These are phyloP conservation scores for Ostrea edulis DNA, from an alignment of 1,140 invertebrate species.

Conservation along the genomic window DNA sequence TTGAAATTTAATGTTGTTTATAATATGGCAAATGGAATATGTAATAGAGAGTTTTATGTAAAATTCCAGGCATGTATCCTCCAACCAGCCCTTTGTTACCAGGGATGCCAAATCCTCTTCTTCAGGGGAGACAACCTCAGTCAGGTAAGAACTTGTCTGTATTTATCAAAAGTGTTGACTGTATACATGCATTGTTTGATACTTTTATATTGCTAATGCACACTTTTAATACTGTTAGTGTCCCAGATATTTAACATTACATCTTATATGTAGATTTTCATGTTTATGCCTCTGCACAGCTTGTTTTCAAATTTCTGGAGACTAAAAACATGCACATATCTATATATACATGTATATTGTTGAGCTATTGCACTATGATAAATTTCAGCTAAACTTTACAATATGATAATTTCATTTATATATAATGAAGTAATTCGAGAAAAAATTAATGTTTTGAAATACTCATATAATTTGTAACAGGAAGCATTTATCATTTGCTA, in stretches of 20 bases:
- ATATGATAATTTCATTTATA: no score
- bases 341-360: neutral
- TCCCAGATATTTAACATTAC: conserved; percentile 43
- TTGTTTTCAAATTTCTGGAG: neutral
- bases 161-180: neutral
- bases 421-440: no score
- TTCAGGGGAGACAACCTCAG: conserved; percentile 41
- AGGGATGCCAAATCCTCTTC: conserved; percentile 24
- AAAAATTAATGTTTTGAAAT: no score
- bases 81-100: conserved; percentile 43
- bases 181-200: neutral
- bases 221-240: neutral
- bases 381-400: no score
- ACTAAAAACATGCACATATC: neutral
- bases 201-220: neutral
- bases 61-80: conserved; percentile 30
- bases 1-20: no score
- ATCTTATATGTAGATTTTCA: neutral
- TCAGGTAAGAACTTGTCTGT: neutral
- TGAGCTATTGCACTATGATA: no score
- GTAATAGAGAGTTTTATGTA: neutral
- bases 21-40: no score
- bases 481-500: no score
- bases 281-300: conserved; percentile 23
- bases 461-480: no score